Evolutionary conservation across 2,797 vertebrate species (phyloP).

Genomic region (Cyclura pinguis): DNA sequence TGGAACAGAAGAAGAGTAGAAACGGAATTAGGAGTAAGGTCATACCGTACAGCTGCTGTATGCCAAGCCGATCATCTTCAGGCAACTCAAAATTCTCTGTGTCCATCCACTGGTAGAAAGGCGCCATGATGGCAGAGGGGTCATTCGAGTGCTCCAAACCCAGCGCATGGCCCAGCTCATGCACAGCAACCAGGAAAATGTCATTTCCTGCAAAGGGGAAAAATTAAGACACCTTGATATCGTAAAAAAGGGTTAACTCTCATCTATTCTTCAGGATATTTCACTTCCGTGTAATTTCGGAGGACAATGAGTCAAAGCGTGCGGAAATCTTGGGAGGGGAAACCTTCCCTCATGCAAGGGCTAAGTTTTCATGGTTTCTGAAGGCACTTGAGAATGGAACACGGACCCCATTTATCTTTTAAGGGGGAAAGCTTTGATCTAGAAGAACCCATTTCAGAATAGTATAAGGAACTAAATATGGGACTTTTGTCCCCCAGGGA

Average conservation of each 20-base stretch:
- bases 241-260: neutral
- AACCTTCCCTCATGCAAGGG: neutral
- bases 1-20: neutral
- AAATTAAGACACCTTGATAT: neutral
- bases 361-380: neutral
- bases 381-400: too few species aligned
- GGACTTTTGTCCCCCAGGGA: neutral
- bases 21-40: neutral
- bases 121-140: constrained; percentile 93
- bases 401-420: neutral
- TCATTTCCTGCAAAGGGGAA: constrained; percentile 84
- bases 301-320: neutral
- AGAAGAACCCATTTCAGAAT: too few species aligned
- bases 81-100: constrained; percentile 91
- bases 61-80: constrained; percentile 89
- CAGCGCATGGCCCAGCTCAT: constrained; percentile 92
- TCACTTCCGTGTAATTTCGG: too few species aligned
- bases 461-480: neutral
- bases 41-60: constrained; percentile 90
- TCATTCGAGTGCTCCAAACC: constrained; percentile 92
- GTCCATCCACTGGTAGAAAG: constrained; percentile 96
- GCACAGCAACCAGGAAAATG: constrained; percentile 92
- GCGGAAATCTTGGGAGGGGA: neutral
- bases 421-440: neutral
- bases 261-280: neutral